Percentiles rank a stretch among this genome's conserved stretches.
Evolutionary conservation across 2,113 vertebrate genomes (phyloP).

Genomic region (Gobiocypris rarus): DNA sequence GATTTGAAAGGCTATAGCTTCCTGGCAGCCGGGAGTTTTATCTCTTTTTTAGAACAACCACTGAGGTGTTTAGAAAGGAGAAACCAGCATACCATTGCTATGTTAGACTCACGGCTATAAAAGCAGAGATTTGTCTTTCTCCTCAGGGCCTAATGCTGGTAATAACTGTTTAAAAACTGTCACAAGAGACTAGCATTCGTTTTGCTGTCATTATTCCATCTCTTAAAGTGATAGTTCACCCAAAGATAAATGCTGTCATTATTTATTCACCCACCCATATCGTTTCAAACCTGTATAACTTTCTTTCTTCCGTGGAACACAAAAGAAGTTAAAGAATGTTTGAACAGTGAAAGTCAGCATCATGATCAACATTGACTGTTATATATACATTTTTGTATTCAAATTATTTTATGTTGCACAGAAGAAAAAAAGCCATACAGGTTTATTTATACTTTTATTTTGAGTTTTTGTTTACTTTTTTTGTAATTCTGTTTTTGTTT

Average conservation of each 20-base stretch:
- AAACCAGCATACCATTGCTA: slow-evolving; percentile 64
- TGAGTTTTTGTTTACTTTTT: too few relatives aligned
- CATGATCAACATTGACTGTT: too few relatives aligned
- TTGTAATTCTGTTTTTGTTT: too few relatives aligned
- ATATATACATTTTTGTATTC: not conserved
- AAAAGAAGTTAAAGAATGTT: not conserved
- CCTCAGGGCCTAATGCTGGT: not conserved
- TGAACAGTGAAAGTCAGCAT: not conserved
- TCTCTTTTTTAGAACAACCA: slow-evolving; percentile 70
- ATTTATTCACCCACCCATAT: too few relatives aligned
- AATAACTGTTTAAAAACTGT: slow-evolving; percentile 12
- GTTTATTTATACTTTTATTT: too few relatives aligned
- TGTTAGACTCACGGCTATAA: slow-evolving; percentile 53
- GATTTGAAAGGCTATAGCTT: slow-evolving; percentile 75
- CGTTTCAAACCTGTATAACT: not conserved
- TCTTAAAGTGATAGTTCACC: not conserved
- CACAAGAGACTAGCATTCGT: not conserved
- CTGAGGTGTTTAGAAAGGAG: slow-evolving; percentile 72
- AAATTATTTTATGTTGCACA: not conserved
- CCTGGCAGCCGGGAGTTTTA: slow-evolving; percentile 74
- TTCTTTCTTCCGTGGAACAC: not conserved
- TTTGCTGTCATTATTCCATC: not conserved
- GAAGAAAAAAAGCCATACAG: not conserved
- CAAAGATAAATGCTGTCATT: not conserved
- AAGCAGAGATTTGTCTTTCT: slow-evolving; percentile 62